Evolutionary conservation across 2,888 invertebrate genomes (phyloP).

Genomic region (Caenorhabditis sinica): DNA sequence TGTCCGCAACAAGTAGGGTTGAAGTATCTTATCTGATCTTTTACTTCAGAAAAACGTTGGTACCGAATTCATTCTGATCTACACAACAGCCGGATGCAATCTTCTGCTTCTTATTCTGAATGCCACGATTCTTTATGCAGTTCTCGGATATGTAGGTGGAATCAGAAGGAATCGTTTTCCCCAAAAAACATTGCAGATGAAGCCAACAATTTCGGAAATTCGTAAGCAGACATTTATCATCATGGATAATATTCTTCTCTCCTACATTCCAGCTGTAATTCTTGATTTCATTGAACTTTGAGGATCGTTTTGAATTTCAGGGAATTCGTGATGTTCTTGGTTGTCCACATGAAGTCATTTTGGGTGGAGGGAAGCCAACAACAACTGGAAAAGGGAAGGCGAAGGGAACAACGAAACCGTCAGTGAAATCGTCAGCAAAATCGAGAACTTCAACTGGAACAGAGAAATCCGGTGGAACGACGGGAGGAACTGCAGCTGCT

Average conservation of each 20-base stretch:
- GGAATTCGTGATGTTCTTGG: slow-evolving; percentile 27
- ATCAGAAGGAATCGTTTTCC: not conserved
- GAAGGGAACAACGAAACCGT: not conserved
- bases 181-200: slow-evolving; percentile 36
- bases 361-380: slow-evolving; percentile 12
- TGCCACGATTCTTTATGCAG: slow-evolving; percentile 31
- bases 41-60: slow-evolving; percentile 21
- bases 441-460: not conserved
- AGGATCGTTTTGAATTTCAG: slow-evolving; percentile 23
- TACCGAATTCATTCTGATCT: slow-evolving; percentile 14
- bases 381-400: not conserved
- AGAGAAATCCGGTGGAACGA: not conserved
- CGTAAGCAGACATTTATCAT: slow-evolving; percentile 52
- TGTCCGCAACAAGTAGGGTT: too few relatives aligned
- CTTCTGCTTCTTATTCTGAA: slow-evolving; percentile 45
- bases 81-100: slow-evolving; percentile 38
- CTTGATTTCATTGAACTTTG: not conserved
- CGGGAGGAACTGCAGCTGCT: not conserved
- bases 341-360: slow-evolving; percentile 7
- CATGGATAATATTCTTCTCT: slow-evolving; percentile 51
- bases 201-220: slow-evolving; percentile 35
- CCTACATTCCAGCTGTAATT: slow-evolving; percentile 46
- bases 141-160: slow-evolving; percentile 34
- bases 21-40: not conserved
- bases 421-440: slow-evolving; percentile 11